Evolutionary conservation across 2,888 invertebrate species (phyloP).

Genomic region (Petrolisthes cinctipes): DNA sequence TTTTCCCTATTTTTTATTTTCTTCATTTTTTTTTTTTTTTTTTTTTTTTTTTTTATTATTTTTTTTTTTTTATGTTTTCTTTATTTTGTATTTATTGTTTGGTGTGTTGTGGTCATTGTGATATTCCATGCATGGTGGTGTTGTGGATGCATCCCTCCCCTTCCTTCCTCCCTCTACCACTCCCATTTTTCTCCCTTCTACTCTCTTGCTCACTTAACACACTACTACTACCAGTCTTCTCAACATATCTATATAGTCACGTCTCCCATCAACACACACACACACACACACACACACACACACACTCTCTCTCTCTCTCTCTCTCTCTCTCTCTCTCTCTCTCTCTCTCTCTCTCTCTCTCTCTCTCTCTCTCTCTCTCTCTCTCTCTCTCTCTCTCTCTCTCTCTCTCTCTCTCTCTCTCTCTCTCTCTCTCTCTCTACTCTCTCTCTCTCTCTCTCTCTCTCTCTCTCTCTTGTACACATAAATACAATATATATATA

Average conservation of each 20-base stretch:
- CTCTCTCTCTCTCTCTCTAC: constrained; percentile 7
- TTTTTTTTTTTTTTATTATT: no score
- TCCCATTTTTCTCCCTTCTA: background rate
- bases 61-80: no score
- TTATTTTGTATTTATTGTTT: no score
- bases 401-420: background rate
- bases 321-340: background rate
- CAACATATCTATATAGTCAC: background rate
- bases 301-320: constrained; percentile 5
- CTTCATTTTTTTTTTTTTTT: no score
- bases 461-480: background rate
- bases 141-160: no score
- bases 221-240: background rate
- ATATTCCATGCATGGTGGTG: no score
- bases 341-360: constrained; percentile 9
- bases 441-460: background rate
- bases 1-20: no score
- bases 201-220: background rate
- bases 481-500: background rate
- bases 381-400: constrained; percentile 12
- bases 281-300: background rate
- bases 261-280: background rate
- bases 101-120: no score
- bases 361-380: background rate
- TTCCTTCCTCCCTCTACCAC: background rate